Evolutionary conservation across 1,140 invertebrate species (phyloP), one percentile per base, ranked within the genome.

Genomic region (Gryon sp.): DNA sequence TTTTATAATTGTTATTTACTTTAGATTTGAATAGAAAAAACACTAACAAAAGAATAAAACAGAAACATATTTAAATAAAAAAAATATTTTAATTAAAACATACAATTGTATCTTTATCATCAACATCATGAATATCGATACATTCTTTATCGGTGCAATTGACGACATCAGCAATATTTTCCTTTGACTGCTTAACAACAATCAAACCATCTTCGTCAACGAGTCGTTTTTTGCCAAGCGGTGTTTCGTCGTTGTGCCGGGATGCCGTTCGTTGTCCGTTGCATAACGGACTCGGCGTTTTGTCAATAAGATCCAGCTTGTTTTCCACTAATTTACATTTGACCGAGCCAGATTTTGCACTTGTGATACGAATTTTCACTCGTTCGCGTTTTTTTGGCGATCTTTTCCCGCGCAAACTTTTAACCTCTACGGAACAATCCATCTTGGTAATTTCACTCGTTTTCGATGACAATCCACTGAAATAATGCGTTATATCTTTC

Each of bases 401-500:
- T 1, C 32, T 53, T 60, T 78, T 76, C 50, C 52, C 63, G 62
- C 41, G 38, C 20, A 75, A 48, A 1, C 5, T 20, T 57, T 36
- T 80, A 78, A 78, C 78, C 73, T 80, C 75, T 40, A 50, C 45
- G 2, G 11, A 8, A 43, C 18, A 65, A 1, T 53, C 32, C 20
- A 19, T 50, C 12, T 18, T 28, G 16, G 12, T 50, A 19, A 7
- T 72, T 40, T 81, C 53, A 6, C 18, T 50, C 12, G 53, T 32
- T 74, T 76, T 83, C 4, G 69, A 52, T n/a, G n/a, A n/a, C 2
- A 48, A 36, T 9, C 84, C 82, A 2, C 46, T 52, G 26, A 88
- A 86, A 28, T 88, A 88, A 36, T 86, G 78, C 12, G 82, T 83
- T 7, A 88, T 70, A 62, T 86, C 80, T 57, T 84, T 87, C 86